Conservation (phyloP, 2,797 vertebrate species). For the Rhadinocentrus ornatus region DNA sequence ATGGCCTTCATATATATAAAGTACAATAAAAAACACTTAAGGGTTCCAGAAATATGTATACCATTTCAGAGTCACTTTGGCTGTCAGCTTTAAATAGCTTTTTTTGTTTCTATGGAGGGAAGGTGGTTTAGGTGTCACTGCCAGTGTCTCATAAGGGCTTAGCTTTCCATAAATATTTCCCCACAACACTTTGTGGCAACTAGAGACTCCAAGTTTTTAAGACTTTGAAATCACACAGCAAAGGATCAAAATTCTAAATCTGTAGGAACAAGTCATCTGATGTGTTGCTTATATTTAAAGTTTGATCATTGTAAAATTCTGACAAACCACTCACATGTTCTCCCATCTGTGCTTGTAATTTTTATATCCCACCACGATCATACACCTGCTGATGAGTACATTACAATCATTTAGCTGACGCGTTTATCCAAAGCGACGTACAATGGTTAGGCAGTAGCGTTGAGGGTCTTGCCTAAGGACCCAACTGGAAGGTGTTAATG, state of each 20-base stretch:
- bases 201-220: conserved; percentile 24
- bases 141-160: conserved; percentile 42
- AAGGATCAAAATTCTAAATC: conserved; percentile 46
- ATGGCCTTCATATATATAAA: conserved; percentile 35
- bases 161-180: conserved; percentile 34
- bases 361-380: too few relatives aligned
- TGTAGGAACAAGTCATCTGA: conserved; percentile 37
- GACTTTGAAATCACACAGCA: conserved; percentile 39
- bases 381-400: too few relatives aligned
- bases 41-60: conserved; percentile 23
- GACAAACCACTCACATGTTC: not conserved
- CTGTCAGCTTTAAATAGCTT: conserved; percentile 14
- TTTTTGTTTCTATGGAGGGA: conserved; percentile 34
- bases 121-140: conserved; percentile 3
- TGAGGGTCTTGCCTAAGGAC: too few relatives aligned
- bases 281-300: conserved; percentile 28
- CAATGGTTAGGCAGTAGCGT: too few relatives aligned
- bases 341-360: too few relatives aligned
- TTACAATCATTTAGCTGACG: too few relatives aligned
- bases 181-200: conserved; percentile 29
- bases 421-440: too few relatives aligned
- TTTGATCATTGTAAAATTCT: not conserved
- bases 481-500: too few relatives aligned
- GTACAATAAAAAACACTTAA: conserved; percentile 22
- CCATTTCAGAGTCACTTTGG: conserved; percentile 10